These are phyloP conservation scores for Centropus unirufus DNA, from an alignment of 2,113 vertebrate genomes.

Conservation along the genomic window DNA sequence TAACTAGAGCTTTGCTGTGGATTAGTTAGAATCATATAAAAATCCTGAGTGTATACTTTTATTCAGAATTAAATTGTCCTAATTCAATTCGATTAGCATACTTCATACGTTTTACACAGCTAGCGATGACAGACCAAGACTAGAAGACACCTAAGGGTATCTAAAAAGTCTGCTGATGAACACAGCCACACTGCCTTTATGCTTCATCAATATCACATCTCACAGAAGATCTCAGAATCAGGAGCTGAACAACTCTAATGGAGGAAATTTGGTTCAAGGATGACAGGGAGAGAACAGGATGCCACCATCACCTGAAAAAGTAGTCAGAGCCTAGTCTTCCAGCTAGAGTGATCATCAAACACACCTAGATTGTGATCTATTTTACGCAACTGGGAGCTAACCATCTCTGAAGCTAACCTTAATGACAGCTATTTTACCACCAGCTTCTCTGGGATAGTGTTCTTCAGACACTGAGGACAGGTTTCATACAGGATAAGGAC, in stretches of 20 bases:
- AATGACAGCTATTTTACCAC: not conserved
- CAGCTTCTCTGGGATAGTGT: not conserved
- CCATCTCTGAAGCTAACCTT: not conserved
- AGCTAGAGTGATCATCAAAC: not conserved
- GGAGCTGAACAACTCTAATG: not conserved
- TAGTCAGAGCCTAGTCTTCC: not conserved
- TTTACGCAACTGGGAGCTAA: not conserved
- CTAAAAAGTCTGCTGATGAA: not conserved
- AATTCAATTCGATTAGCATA: not conserved
- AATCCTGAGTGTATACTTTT: not conserved
- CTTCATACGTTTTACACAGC: not conserved
- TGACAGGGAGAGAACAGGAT: not conserved
- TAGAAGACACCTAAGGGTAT: not conserved
- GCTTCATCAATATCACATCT: not conserved
- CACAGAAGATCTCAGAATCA: not conserved
- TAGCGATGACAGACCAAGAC: not conserved
- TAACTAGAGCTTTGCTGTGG: not conserved
- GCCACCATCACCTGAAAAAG: not conserved
- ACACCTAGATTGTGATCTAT: rapidly evolving
- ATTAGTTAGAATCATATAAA: not conserved
- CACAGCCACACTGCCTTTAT: not conserved
- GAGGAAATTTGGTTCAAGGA: not conserved
- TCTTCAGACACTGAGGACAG: not conserved
- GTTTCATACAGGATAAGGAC: not conserved
- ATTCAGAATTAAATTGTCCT: not conserved